These are phyloP conservation scores for Anolis sagrei DNA, from an alignment of 2,113 vertebrate species.

Conservation along the genomic window DNA sequence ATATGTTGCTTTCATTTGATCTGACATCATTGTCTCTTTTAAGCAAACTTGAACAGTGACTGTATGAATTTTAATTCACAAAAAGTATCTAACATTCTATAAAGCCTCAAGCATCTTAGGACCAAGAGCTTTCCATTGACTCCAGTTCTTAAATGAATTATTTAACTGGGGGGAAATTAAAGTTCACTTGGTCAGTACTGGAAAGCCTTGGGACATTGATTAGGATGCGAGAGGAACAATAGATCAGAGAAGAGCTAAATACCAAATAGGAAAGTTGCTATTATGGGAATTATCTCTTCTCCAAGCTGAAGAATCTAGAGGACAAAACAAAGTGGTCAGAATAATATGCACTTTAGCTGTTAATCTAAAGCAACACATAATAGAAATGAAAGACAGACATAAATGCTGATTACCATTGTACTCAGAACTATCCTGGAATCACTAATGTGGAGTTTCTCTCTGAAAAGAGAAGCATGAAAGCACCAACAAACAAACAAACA, in stretches of 20 bases:
- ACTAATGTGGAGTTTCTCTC: background rate
- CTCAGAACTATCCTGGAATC: background rate
- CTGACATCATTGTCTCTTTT: background rate
- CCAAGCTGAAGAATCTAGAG: background rate
- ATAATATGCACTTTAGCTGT: background rate
- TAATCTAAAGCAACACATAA: background rate
- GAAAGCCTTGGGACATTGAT: slow-evolving; percentile 1
- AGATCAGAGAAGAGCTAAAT: slow-evolving; percentile 18
- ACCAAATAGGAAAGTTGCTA: slow-evolving; percentile 5
- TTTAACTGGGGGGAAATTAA: slow-evolving; percentile 23
- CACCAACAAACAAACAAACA: background rate
- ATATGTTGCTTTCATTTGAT: slow-evolving; percentile 1
- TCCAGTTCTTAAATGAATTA: background rate
- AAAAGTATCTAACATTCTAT: slow-evolving; percentile 4
- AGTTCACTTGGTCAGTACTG: slow-evolving; percentile 6
- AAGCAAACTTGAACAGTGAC: background rate
- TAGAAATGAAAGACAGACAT: background rate
- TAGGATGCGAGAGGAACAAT: background rate
- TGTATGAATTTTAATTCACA: slow-evolving; percentile 8
- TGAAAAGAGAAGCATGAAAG: background rate
- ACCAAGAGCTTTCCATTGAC: background rate
- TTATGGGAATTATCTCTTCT: background rate
- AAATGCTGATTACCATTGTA: background rate
- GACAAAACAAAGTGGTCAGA: background rate
- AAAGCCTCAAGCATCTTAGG: slow-evolving; percentile 1